phyloP scores from a whole-genome alignment of 2,797 vertebrate species.

The Poecile montanus region DNA sequence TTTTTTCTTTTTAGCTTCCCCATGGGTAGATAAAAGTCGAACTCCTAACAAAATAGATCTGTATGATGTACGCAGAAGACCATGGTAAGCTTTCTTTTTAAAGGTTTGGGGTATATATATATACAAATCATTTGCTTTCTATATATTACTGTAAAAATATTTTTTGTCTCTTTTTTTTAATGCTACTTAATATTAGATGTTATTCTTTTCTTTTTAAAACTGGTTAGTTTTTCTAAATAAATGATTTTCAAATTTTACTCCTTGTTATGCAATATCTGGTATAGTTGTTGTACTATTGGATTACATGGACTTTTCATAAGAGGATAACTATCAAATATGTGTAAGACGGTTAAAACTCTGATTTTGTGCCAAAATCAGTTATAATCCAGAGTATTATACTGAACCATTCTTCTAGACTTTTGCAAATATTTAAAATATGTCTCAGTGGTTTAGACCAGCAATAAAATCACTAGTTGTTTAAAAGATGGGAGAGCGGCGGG shows the following conservation, averaged over 20 bases:
- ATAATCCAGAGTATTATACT: not conserved
- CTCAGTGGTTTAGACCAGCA: not conserved
- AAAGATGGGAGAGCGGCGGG: not conserved
- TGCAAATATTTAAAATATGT: not conserved
- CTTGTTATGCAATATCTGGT: not conserved
- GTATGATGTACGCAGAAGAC: slow-evolving; percentile 94
- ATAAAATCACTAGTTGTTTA: not conserved
- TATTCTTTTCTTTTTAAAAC: not conserved
- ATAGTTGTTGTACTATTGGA: rapidly evolving
- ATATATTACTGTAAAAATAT: not conserved
- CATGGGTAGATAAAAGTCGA: slow-evolving; percentile 94
- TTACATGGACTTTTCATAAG: not conserved
- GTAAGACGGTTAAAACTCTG: not conserved
- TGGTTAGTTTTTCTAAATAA: not conserved
- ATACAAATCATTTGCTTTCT: not conserved
- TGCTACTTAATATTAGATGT: not conserved
- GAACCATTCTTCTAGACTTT: not conserved
- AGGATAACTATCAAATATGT: not conserved
- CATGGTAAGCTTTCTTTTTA: slow-evolving; percentile 84
- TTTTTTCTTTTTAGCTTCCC: slow-evolving; percentile 82
- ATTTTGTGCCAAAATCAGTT: not conserved
- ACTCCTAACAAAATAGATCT: slow-evolving; percentile 95
- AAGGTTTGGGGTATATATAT: not conserved
- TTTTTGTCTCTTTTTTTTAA: not conserved
- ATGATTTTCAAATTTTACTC: not conserved